Base-by-base conservation (phyloP, 2,888 invertebrate genomes). In the Rhorus exstirpatorius region DNA sequence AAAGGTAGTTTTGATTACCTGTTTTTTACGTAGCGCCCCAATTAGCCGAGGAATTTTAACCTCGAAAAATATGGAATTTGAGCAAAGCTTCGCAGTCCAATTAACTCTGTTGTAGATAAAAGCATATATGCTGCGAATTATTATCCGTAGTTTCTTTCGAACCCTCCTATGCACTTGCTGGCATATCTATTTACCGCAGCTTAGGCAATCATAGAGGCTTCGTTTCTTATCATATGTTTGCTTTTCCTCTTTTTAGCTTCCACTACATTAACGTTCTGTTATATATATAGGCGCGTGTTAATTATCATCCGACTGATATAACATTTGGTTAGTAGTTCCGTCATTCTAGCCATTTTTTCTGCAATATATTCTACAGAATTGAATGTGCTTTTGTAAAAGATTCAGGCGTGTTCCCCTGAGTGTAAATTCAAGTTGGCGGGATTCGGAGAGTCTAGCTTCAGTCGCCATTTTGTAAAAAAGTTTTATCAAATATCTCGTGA, bases 61-160 rank as follows among this genome's bases (percentile, higher is more conserved):
- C n/a, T 49, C 65, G 58, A 67, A 3, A 60, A 60, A 70, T 46
- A 46, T 55, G 53, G 44, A 41, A 74, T 79, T 74, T 35, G 41
- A n/a, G 35, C 26, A 38, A 31, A 38, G 72, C 41, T 77, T 63
- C 44, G 24, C 19, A 12, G 44, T 35, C 17, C 51, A 63, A 74
- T 74, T 74, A 74, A 74, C 74, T 74, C 63, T 74, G 41, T 63
- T 41, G 53, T 19, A 41, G 74, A 53, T 49, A 68, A 67, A 31
- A 55, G 74, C 38, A 26, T 63, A 19, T n/a, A 19, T 21, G 8
- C 38, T 21, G 53, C 14, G 31, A 24, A 76, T 58, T 46, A 76
- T 58, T 46, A 46, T 46, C 55, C 46, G 41, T n/a, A 44, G 24
- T 65, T 65, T 44, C 19, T 55, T 60, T 46, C 49, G 72, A 49